Base-by-base conservation (phyloP, 2,797 vertebrate genomes). In the Ptychadena robeensis region DNA sequence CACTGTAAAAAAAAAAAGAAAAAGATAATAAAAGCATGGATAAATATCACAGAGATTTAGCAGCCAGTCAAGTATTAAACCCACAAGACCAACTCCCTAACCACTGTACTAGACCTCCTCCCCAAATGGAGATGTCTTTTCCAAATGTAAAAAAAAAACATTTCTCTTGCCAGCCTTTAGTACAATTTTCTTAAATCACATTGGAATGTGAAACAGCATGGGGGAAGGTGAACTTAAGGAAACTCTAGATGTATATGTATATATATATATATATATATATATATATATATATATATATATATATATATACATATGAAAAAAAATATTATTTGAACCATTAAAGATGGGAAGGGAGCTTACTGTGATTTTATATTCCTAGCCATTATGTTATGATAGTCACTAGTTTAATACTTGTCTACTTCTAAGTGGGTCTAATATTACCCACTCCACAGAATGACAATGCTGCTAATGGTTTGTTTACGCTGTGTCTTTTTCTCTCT, bases 41-140 rank as follows among this genome's bases (percentile, higher is more conserved):
- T 30, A 83, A 73, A 73, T 57, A 59, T 67, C 10, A 25, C 37
- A 73, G 12, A 37, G 44, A 53, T 30, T 68, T 66, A 69, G 27
- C 37, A 35, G 63, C 32, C 70, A 80, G 44, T 27, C 70, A 63
- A 22, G n/a, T 22, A 79, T 80, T 68, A 65, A 74, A 79, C 53
- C 70, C 69, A 80, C 70, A 79, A 79, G 76, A 73, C 44, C 82
- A 84, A 80, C 70, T 83, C 69, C 69, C 73, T 84, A 79, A 84
- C 76, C 82, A 79, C 76, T 84, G 57, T 76, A 76, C 65, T 59
- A 70, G 76, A 80, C 82, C 82, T 84, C 82, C 76, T 84, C 71
- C 77, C 82, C 82, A 73, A 80, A 68, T 74, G 37, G 15, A 61
- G 63, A 69, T 68, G 12, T 44, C 64, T 69, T 68, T 28, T 83